Conservation (phyloP, 1,140 invertebrate genomes). For the Chironomus striatipennis region DNA sequence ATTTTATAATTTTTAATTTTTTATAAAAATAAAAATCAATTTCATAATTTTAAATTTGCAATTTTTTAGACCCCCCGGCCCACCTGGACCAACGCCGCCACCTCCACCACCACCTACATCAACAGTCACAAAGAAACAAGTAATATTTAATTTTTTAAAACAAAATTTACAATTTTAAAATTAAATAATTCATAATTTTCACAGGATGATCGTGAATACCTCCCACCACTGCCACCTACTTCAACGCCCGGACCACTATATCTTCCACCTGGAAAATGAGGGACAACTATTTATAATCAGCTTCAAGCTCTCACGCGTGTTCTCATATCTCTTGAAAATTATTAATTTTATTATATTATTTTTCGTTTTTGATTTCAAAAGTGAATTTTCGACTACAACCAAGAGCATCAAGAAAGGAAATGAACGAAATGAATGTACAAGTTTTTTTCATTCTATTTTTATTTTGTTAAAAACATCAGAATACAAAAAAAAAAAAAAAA, state of each 20-base stretch:
- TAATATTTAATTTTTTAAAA: too few relatives aligned
- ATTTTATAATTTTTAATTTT: background rate
- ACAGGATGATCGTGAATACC: background rate
- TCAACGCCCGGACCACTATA: background rate
- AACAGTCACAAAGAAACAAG: background rate
- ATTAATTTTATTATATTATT: too few relatives aligned
- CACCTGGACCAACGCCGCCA: background rate
- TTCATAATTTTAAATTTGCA: too few relatives aligned
- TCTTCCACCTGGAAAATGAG: background rate
- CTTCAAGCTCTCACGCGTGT: background rate
- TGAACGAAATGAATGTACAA: slow-evolving; percentile 2
- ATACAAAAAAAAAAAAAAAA: too few relatives aligned
- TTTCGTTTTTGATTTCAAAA: too few relatives aligned
- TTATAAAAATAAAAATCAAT: too few relatives aligned
- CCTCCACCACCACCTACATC: background rate
- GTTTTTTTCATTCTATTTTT: background rate
- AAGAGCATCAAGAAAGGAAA: background rate
- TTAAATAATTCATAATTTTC: too few relatives aligned
- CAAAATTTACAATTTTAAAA: too few relatives aligned
- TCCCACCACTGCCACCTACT: background rate
- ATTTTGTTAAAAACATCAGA: too few relatives aligned
- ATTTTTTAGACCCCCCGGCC: background rate
- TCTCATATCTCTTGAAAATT: too few relatives aligned
- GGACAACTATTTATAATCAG: background rate
- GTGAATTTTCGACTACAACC: too few relatives aligned